phyloP scores from a whole-genome alignment of 1,140 invertebrate species.

The Pseudomyrmex gracilis region DNA sequence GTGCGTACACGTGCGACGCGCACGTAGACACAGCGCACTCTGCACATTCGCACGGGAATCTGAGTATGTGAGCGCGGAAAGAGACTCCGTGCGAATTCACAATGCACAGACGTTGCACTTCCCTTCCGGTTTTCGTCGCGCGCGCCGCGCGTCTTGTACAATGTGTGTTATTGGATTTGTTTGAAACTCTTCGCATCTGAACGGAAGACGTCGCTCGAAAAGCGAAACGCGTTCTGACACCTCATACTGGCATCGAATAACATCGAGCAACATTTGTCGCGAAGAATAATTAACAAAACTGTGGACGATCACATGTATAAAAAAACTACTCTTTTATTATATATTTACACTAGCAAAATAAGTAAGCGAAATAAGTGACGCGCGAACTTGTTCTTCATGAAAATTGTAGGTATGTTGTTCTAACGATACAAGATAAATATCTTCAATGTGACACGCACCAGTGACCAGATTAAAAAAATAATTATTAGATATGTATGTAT shows the following conservation, averaged over 20 bases:
- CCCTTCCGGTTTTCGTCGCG: background rate
- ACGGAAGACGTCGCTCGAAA: conserved; percentile 40
- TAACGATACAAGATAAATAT: no score
- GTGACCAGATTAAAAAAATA: no score
- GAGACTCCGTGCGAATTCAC: conserved; percentile 65
- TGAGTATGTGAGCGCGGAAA: conserved; percentile 31
- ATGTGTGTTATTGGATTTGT: conserved; percentile 75
- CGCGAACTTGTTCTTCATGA: no score
- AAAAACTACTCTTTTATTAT: no score
- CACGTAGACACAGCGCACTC: conserved; percentile 20
- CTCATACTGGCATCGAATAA: background rate
- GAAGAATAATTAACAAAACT: background rate
- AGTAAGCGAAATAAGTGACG: no score
- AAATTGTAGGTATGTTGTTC: no score
- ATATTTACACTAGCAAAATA: no score
- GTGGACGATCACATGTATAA: background rate
- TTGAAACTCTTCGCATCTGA: conserved; percentile 76
- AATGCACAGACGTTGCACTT: conserved; percentile 60
- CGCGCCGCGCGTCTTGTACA: conserved; percentile 23
- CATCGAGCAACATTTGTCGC: background rate
- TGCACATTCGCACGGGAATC: conserved; percentile 36
- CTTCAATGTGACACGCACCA: no score
- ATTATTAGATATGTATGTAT: no score
- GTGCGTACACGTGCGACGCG: conserved; percentile 2
- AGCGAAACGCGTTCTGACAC: conserved; percentile 51